phyloP scores from a whole-genome alignment of 2,113 vertebrate species.

The Cyrtonyx montezumae region DNA sequence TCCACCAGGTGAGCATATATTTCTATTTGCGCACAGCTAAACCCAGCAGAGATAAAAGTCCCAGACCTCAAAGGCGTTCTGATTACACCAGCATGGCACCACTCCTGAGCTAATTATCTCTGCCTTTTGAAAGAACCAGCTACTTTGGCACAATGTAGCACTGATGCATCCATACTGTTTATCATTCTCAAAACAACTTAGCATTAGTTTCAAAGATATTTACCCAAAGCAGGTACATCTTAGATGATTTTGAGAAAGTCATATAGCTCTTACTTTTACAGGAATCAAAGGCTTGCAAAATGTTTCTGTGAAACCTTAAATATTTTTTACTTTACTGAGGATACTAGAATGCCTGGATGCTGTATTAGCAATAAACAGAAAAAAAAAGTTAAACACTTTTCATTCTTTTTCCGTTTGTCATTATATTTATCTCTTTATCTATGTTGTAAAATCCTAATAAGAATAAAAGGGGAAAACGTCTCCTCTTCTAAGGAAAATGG shows the following conservation, averaged over 20 bases:
- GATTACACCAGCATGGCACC: background rate
- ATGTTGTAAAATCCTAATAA: background rate
- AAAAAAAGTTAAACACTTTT: background rate
- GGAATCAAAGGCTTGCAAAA: background rate
- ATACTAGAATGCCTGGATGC: background rate
- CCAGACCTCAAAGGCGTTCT: background rate
- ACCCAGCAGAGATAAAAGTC: background rate
- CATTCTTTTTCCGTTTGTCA: background rate
- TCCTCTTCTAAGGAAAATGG: background rate
- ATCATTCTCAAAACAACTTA: background rate
- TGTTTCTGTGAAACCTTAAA: rapidly evolving
- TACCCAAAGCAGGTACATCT: background rate
- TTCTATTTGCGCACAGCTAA: background rate
- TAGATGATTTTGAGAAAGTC: background rate
- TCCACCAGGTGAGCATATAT: background rate
- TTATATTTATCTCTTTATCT: background rate
- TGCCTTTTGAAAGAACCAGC: background rate
- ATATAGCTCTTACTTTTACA: background rate
- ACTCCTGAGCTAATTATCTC: background rate
- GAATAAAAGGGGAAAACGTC: background rate
- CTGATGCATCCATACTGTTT: rapidly evolving
- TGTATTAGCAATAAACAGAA: background rate
- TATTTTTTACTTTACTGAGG: background rate
- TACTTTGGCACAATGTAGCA: background rate
- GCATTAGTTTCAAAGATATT: background rate